Evolutionary conservation across 2,888 invertebrate species (phyloP).

Genomic region (Dicycla oo): DNA sequence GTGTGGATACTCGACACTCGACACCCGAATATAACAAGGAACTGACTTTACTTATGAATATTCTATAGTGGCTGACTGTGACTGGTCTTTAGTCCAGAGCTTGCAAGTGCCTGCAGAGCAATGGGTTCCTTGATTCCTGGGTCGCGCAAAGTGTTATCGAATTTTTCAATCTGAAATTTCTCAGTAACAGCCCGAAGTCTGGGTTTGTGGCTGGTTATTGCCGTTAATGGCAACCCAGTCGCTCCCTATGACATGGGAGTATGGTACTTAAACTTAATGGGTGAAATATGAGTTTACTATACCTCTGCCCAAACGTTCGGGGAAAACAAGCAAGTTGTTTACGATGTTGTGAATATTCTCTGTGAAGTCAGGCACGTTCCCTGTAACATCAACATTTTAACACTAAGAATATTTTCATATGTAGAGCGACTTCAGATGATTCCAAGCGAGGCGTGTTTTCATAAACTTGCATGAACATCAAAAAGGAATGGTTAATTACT

Average conservation of each 20-base stretch:
- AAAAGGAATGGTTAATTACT: slow-evolving; percentile 48
- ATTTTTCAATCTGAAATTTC: not conserved
- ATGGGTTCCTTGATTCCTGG: not conserved
- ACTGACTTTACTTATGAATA: slow-evolving; percentile 71
- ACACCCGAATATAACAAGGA: slow-evolving; percentile 62
- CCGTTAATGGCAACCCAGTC: not conserved
- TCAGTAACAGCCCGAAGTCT: not conserved
- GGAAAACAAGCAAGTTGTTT: not conserved
- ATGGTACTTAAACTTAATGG: not conserved
- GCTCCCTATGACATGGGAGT: not conserved
- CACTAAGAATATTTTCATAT: slow-evolving; percentile 40
- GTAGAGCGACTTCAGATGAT: slow-evolving; percentile 7
- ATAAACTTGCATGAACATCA: slow-evolving; percentile 49
- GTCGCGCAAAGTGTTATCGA: not conserved
- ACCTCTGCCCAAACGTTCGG: not conserved
- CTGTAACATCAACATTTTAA: slow-evolving; percentile 50
- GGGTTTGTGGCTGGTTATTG: not conserved
- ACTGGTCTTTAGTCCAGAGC: not conserved
- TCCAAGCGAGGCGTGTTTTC: slow-evolving; percentile 41
- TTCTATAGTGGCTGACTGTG: not conserved
- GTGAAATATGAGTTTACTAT: not conserved
- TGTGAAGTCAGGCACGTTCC: slow-evolving; percentile 19
- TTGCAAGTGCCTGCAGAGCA: not conserved
- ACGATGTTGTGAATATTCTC: slow-evolving; percentile 70
- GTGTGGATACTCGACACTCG: slow-evolving; percentile 60